Evolutionary conservation across 2,797 vertebrate species (phyloP).

Genomic region (Notolabrus celidotus): DNA sequence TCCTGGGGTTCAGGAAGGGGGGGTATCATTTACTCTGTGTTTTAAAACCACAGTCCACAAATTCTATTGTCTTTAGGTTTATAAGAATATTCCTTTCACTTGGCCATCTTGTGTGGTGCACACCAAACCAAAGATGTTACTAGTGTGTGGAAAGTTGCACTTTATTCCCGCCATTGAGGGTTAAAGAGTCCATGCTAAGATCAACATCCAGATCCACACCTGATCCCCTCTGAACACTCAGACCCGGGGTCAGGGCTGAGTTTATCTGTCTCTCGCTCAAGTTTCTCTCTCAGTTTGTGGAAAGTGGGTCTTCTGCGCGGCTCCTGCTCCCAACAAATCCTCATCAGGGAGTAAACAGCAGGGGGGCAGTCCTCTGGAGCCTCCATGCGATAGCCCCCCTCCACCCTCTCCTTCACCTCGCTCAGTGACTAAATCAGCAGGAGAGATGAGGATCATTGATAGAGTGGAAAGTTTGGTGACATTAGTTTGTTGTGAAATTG

Average conservation of each 20-base stretch:
- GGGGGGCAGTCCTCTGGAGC: constrained; percentile 88
- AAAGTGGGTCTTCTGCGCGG: constrained; percentile 89
- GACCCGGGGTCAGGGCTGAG: neutral
- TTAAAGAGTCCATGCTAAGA: neutral
- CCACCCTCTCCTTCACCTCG: constrained; percentile 88
- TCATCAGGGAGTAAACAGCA: constrained; percentile 88
- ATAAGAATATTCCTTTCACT: neutral
- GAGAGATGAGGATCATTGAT: neutral
- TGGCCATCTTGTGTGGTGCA: neutral
- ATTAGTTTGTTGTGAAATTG: neutral
- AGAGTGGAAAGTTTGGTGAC: neutral
- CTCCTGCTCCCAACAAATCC: constrained; percentile 91
- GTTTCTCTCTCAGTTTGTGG: constrained; percentile 88
- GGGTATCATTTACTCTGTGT: neutral
- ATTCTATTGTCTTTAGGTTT: neutral
- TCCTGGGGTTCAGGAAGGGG: neutral
- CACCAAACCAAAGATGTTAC: neutral
- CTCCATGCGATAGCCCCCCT: constrained; percentile 92
- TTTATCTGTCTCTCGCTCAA: constrained; percentile 83
- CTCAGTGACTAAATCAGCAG: constrained; percentile 82
- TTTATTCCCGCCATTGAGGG: neutral
- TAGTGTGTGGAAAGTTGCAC: neutral
- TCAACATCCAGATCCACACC: constrained; percentile 40
- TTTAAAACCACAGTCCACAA: neutral
- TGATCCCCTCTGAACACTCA: neutral